A percentile compares a stretch with the other conserved stretches of the same genome.
Evolutionary conservation across 1,140 invertebrate genomes (phyloP).

Genomic region (Vollenhovia emeryi): DNA sequence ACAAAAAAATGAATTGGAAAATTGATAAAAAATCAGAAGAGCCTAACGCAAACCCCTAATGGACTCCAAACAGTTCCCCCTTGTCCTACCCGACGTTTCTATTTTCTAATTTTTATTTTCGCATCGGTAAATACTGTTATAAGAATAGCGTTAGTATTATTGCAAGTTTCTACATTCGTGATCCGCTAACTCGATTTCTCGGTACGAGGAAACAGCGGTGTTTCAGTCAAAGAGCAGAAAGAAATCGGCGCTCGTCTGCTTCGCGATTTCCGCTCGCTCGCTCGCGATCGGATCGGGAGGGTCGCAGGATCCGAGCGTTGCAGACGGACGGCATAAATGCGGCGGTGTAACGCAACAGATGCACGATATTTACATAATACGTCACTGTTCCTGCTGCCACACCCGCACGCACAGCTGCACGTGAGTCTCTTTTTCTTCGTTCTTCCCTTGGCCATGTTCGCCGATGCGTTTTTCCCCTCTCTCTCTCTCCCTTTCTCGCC

Average conservation of each 20-base stretch:
- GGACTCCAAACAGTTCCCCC: not conserved
- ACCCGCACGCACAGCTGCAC: constrained; percentile 79
- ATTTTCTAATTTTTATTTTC: not conserved
- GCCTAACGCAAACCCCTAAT: not conserved
- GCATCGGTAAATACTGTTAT: not conserved
- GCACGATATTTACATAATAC: constrained; percentile 80
- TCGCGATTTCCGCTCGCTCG: not conserved
- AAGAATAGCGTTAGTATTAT: not conserved
- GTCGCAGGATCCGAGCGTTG: not conserved
- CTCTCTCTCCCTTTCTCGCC: not conserved
- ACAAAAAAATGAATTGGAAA: not conserved
- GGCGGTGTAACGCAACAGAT: constrained; percentile 24
- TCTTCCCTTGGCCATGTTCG: constrained; percentile 75
- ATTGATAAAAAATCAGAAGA: not conserved
- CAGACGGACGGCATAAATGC: not conserved
- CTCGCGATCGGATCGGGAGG: constrained; percentile 6
- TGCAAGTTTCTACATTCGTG: not conserved
- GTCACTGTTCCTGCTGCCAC: constrained; percentile 84
- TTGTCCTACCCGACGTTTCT: not conserved
- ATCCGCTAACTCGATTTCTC: not conserved
- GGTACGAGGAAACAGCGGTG: not conserved
- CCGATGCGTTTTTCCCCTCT: not conserved
- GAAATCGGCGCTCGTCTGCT: not conserved
- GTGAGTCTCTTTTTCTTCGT: constrained; percentile 78
- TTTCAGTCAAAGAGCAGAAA: not conserved